Evolutionary conservation across 2,113 vertebrate genomes (phyloP).

Genomic region (Sorex fumeus): DNA sequence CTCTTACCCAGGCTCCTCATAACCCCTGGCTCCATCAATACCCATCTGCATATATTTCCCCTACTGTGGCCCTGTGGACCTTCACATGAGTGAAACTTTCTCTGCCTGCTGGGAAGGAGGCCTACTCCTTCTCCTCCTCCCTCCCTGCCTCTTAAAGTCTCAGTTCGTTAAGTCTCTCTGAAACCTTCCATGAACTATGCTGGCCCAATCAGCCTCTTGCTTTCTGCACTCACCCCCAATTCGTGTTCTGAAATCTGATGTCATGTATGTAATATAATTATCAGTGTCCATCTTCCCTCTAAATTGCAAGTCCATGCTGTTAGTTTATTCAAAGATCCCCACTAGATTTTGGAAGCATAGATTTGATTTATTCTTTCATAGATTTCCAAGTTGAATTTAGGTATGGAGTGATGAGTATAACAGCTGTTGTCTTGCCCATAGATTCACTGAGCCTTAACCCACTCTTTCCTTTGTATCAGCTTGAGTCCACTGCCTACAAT

Average conservation of each 20-base stretch:
- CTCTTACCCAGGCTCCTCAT: neutral
- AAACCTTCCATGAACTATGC: neutral
- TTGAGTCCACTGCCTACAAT: neutral
- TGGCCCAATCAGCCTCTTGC: neutral
- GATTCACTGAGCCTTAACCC: neutral
- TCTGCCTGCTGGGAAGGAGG: neutral
- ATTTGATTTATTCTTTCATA: slow-evolving; percentile 48
- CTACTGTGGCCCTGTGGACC: neutral
- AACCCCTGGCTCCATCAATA: neutral
- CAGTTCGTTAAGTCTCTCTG: slow-evolving; percentile 14
- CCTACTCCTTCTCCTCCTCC: neutral
- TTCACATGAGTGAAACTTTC: neutral
- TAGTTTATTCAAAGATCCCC: slow-evolving; percentile 50
- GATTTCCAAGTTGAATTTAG: slow-evolving; percentile 41
- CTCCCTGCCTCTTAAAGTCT: neutral
- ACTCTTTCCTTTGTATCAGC: slow-evolving; percentile 14
- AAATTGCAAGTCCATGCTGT: neutral
- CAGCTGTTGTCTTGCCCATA: neutral
- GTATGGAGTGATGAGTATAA: slow-evolving; percentile 15
- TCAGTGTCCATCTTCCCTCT: neutral
- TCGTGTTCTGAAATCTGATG: slow-evolving; percentile 47
- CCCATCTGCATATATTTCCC: neutral
- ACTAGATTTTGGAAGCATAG: neutral
- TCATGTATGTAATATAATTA: slow-evolving; percentile 13
- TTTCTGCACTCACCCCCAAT: neutral